Evolutionary conservation across 2,797 vertebrate species (phyloP).

Genomic region (Apodemus agrarius): DNA sequence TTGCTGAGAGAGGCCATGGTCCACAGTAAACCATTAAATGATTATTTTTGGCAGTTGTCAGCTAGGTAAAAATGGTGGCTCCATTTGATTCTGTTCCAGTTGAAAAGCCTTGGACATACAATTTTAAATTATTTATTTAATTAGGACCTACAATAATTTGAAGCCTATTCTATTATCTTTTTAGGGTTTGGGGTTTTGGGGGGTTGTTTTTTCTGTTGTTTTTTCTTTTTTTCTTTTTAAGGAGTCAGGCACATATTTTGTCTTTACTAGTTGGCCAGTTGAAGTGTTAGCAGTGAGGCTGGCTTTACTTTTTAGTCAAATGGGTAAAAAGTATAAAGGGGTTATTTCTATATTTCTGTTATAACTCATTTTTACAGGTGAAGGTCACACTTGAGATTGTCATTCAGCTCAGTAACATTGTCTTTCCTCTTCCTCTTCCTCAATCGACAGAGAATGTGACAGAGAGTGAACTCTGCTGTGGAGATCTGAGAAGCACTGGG

Average conservation of each 20-base stretch:
- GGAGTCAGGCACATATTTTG: not conserved
- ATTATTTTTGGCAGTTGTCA: slow-evolving; percentile 18
- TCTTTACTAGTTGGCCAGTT: slow-evolving; percentile 13
- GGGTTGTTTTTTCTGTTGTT: not conserved
- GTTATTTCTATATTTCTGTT: slow-evolving; percentile 39
- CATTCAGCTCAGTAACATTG: not conserved
- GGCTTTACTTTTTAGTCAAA: slow-evolving; percentile 47
- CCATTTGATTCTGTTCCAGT: not conserved
- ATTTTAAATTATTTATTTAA: slow-evolving; percentile 1
- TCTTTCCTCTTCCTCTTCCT: not conserved
- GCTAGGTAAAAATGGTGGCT: not conserved
- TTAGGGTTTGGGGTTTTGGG: not conserved
- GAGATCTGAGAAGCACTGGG: not conserved
- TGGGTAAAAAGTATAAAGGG: not conserved
- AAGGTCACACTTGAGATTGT: slow-evolving; percentile 10
- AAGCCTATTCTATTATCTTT: not conserved
- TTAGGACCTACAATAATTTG: slow-evolving; percentile 39
- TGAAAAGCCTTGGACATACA: slow-evolving; percentile 28
- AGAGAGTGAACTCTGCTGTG: not conserved
- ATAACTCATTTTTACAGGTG: not conserved
- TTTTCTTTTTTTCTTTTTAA: not conserved
- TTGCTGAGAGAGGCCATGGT: not conserved
- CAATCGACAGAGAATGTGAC: not conserved
- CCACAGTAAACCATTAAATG: not conserved
- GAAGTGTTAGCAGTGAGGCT: not conserved